Conservation (phyloP, 1,140 invertebrate species). For the Brachionus asplanchnoidis region DNA sequence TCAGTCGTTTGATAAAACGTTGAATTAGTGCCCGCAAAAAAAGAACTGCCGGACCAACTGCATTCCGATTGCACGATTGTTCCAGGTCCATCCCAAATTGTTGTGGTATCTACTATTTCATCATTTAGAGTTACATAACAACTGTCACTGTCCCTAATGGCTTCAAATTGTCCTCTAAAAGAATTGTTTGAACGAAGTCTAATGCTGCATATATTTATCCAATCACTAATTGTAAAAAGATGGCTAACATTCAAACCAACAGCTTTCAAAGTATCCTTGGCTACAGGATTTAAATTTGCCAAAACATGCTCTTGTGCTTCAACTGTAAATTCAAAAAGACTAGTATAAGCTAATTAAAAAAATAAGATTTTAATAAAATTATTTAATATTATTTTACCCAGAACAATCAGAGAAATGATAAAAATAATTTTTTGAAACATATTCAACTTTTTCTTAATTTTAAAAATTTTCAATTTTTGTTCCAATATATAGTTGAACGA, state of each 20-base stretch:
- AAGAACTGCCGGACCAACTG: neutral
- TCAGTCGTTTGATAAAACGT: neutral
- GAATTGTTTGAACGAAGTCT: neutral
- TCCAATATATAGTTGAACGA: no score
- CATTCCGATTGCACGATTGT: neutral
- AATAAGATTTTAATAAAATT: no score
- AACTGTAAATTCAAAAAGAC: no score
- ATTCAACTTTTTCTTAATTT: no score
- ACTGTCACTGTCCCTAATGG: neutral
- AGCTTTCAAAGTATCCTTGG: neutral
- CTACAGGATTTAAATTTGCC: no score
- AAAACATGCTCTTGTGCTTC: no score
- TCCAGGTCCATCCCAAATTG: neutral
- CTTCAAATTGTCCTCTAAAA: neutral
- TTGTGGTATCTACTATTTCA: neutral
- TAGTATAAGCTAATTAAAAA: no score
- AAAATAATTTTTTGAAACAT: no score
- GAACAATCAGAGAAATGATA: no score
- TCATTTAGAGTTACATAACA: neutral
- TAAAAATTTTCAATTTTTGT: no score
- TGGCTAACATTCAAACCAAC: neutral
- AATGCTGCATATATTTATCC: neutral
- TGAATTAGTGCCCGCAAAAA: neutral
- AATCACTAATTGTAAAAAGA: neutral
- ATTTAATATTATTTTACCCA: no score